Conservation (phyloP, 2,888 invertebrate genomes). For the Scaptomyza flava region DNA sequence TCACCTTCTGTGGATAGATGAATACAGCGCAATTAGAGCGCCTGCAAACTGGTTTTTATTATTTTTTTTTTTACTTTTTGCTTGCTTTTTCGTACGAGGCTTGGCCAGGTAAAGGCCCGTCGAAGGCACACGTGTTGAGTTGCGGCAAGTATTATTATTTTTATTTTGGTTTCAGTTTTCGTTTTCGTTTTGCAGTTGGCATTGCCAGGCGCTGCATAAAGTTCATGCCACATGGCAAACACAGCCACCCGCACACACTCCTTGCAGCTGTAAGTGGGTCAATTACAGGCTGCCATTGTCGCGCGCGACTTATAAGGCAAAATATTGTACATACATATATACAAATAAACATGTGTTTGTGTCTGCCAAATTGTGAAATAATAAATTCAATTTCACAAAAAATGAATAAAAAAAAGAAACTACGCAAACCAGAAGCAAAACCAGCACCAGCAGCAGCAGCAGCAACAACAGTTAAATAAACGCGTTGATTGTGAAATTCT, state of each 20-base stretch:
- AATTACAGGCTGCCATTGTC: conserved; percentile 74
- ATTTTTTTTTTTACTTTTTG: background rate
- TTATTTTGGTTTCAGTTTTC: conserved; percentile 1
- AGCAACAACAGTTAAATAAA: conserved; percentile 42
- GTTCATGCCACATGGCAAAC: conserved; percentile 45
- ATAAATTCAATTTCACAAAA: conserved; percentile 77
- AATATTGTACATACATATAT: conserved; percentile 11
- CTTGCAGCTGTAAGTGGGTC: conserved; percentile 63
- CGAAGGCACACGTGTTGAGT: conserved; percentile 70
- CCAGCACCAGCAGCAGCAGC: conserved; percentile 18
- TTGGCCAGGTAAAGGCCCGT: conserved; percentile 36
- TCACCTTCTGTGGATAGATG: conserved; percentile 16
- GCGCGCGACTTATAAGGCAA: conserved; percentile 53
- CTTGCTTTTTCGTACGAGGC: conserved; percentile 35
- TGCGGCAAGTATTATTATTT: conserved; percentile 35
- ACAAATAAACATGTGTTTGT: conserved; percentile 22
- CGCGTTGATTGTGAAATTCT: conserved; percentile 73
- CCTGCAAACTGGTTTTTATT: conserved; percentile 62
- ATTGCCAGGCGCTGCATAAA: conserved; percentile 57
- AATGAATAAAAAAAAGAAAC: conserved; percentile 57
- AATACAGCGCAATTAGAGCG: conserved; percentile 68
- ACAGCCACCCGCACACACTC: conserved; percentile 40
- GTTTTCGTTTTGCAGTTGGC: conserved; percentile 38
- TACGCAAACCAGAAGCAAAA: conserved; percentile 28
- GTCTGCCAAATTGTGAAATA: conserved; percentile 64